Base-by-base conservation (phyloP, 2,797 vertebrate genomes). In the Prunella strophiata region DNA sequence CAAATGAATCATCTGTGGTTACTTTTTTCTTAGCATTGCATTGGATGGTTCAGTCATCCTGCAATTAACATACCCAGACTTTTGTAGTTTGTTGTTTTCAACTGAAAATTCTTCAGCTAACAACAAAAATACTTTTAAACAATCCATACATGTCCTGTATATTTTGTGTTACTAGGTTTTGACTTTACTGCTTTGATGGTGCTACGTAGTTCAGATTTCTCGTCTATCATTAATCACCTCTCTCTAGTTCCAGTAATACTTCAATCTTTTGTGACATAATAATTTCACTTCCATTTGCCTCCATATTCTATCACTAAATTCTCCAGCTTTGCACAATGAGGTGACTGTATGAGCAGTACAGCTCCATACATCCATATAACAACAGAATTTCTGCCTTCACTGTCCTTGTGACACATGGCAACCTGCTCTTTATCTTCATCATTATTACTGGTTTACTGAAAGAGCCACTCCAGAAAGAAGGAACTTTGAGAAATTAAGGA, bases 401-500 rank as follows among this genome's bases (percentile, higher is more conserved):
- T 63, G 40, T 48, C 40, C 34, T n/a, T 54, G 68, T 36, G 27
- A 88, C 38, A 68, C n/a, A 19, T 0, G 6, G 18, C 38, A 54
- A 55, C 43, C 43, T 80, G 8, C 27, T 83, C n/a, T 47, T 86
- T 40, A 76, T 43, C 19, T 10, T 70, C 2, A 5, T 21, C 12
- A n/a, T 67, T 48, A 55, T 34, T 57, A 36, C 23, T 52, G 40
- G 52, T 71, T 82, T 88, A 92, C 65, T 72, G 57, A 19, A 89
- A 91, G 21, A 52, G 55, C 11, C 47, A 82, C 50, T 67, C 68
- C 72, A 80, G 36, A 71, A 95, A 94, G 36, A 94, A 70, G 75
- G 65, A 89, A 83, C 82, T 87, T 79, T 1, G n/a, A 89, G 50
- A 92, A 91, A 89, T 67, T 83, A 76, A 47, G 80, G 66, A 96